Percentiles rank a stretch among this genome's conserved stretches.
Conservation (phyloP, 2,797 vertebrate genomes). For the Todus mexicanus region DNA sequence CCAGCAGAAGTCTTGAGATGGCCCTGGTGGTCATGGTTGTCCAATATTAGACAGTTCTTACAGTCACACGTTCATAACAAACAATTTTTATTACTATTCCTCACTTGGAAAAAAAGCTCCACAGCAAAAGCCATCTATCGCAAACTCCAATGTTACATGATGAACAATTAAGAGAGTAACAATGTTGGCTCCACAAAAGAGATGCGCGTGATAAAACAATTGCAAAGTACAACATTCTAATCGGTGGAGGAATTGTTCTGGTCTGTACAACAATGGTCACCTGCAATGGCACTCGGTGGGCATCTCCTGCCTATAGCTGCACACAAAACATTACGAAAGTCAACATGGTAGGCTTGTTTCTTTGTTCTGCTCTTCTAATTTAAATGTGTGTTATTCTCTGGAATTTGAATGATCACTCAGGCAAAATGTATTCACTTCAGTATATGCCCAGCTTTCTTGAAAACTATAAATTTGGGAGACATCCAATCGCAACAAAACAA, state of each 20-base stretch:
- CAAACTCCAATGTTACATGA: neutral
- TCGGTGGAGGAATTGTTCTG: neutral
- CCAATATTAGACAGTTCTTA: neutral
- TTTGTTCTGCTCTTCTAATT: neutral
- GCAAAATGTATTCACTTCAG: neutral
- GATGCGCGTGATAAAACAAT: neutral
- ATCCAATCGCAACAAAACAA: neutral
- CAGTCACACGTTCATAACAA: rapidly evolving
- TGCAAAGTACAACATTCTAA: neutral
- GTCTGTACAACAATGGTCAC: neutral
- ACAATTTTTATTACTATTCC: neutral
- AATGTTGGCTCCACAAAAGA: neutral
- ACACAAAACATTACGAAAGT: neutral
- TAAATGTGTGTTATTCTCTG: neutral
- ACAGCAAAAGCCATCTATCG: neutral
- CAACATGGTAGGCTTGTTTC: neutral
- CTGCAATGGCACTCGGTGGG: rapidly evolving
- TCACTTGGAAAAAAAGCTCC: neutral
- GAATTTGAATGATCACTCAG: neutral
- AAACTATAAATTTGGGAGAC: neutral
- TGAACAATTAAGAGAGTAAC: neutral
- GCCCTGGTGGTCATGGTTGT: neutral
- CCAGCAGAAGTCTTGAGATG: neutral
- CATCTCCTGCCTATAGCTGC: rapidly evolving
- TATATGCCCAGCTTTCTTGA: neutral